These are phyloP conservation scores for Chroicocephalus ridibundus DNA, from an alignment of 2,113 vertebrate species.

Conservation along the genomic window DNA sequence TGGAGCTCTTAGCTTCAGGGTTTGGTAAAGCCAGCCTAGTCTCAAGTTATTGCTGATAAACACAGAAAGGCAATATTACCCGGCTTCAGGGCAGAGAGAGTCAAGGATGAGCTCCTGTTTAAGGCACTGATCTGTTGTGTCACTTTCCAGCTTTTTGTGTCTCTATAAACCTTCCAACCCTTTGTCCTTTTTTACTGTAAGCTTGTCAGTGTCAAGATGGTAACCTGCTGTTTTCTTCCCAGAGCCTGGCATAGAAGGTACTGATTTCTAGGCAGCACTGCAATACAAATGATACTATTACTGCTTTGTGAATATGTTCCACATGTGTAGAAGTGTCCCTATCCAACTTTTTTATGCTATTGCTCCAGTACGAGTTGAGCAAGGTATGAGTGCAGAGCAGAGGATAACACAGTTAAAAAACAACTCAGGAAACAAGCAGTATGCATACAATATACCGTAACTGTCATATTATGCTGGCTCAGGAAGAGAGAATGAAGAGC, in stretches of 20 bases:
- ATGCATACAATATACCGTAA: neutral
- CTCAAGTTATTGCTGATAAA: neutral
- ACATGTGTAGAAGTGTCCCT: neutral
- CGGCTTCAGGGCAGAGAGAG: neutral
- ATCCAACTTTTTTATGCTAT: neutral
- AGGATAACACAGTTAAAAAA: neutral
- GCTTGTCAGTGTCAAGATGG: neutral
- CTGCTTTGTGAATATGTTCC: neutral
- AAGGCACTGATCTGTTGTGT: neutral
- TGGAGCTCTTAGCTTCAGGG: neutral
- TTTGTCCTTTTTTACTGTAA: neutral
- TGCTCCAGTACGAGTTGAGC: neutral
- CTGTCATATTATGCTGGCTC: neutral
- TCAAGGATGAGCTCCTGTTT: neutral
- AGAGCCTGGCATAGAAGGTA: neutral
- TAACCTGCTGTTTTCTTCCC: neutral
- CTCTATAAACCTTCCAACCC: neutral
- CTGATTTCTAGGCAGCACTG: neutral
- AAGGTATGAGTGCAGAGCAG: neutral
- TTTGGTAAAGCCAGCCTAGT: neutral
- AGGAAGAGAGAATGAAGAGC: neutral
- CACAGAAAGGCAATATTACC: neutral
- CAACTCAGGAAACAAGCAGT: neutral
- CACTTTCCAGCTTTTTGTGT: neutral
- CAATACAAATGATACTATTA: neutral